Evolutionary conservation across 1,140 invertebrate genomes (phyloP), one percentile per base, ranked within the genome.

Genomic region (Leptinotarsa defecta): DNA sequence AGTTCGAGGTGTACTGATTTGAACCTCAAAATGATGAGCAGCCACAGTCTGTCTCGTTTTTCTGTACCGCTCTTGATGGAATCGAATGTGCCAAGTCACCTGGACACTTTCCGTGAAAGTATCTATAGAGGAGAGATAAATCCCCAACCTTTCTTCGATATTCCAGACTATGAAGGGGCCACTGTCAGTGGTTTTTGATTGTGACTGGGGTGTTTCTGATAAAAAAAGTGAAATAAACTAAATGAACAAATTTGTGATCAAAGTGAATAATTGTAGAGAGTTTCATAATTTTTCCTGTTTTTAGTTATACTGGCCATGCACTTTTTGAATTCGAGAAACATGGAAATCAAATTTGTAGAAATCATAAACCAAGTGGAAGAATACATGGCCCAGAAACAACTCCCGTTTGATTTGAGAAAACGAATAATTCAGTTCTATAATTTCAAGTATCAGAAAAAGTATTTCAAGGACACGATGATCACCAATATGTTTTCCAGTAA

Each of bases 381-480:
- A 43, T 81, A 75, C 57, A 81, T 81, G 81, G 67, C 69, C 19
- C 74, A 79, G 24, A 81, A 82, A 64, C 63, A 78, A 17, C 62
- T 82, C 6, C 81, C 81, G 13, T n/a, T 67, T 13, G 71, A 74
- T 24, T 67, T 81, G 64, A 70, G 75, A 27, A 64, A 80, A 19
- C 52, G 77, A 48, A 57, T 82, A 3, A 48, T 77, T 43, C 73
- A 76, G 24, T 81, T 81, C 69, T 82, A 82, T 70, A 72, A 80
- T 6, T 78, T 79, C 68, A 70, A 74, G 19, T 82, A 79, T 71
- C 76, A 78, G 24, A 78, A 79, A 63, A 75, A 74, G 17, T 82
- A 76, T 71, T 82, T 81, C 68, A 76, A 79, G 24, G 78, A 83
- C 34, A 52, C 49, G 13, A 76, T 75, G 57, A 80, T 89, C 48